A percentile compares a stretch with the other conserved stretches of the same genome.
phyloP scores from a whole-genome alignment of 2,797 vertebrate genomes.

The Avahi laniger region DNA sequence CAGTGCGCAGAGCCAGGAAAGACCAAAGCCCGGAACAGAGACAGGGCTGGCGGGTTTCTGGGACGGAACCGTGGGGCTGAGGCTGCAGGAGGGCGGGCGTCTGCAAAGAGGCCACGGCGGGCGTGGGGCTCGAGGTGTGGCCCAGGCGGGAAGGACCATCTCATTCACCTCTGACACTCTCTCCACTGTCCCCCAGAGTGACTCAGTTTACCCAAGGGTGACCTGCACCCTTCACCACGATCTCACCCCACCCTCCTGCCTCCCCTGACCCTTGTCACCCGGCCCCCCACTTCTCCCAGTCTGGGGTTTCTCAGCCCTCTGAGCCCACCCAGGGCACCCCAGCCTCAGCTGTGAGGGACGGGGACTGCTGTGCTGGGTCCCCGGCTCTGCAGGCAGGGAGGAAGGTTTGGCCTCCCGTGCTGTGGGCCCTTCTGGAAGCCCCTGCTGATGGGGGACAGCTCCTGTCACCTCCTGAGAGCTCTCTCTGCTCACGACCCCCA shows the following conservation, averaged over 20 bases:
- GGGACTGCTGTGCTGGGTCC: background rate
- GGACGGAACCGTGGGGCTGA: background rate
- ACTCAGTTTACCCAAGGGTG: background rate
- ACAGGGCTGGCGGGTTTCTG: background rate
- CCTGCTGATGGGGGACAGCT: rapidly evolving
- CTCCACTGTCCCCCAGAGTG: rapidly evolving
- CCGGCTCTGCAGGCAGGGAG: background rate
- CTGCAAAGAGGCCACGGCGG: too few relatives aligned
- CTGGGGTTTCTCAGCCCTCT: background rate
- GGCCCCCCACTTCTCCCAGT: too few relatives aligned
- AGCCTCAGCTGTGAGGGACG: background rate
- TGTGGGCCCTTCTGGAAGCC: background rate
- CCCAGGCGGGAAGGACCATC: too few relatives aligned
- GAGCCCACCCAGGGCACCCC: background rate
- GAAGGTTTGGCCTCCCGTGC: background rate
- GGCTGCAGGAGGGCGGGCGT: too few relatives aligned
- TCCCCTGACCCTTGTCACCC: rapidly evolving
- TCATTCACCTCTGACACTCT: background rate
- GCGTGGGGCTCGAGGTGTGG: background rate
- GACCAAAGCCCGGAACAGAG: background rate
- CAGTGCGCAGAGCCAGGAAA: rapidly evolving
- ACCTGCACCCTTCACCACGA: background rate
- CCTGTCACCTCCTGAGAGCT: background rate
- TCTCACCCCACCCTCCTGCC: background rate
- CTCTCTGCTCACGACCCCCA: background rate